phyloP scores from a whole-genome alignment of 1,140 invertebrate genomes.

The Heliconius nattereri region DNA sequence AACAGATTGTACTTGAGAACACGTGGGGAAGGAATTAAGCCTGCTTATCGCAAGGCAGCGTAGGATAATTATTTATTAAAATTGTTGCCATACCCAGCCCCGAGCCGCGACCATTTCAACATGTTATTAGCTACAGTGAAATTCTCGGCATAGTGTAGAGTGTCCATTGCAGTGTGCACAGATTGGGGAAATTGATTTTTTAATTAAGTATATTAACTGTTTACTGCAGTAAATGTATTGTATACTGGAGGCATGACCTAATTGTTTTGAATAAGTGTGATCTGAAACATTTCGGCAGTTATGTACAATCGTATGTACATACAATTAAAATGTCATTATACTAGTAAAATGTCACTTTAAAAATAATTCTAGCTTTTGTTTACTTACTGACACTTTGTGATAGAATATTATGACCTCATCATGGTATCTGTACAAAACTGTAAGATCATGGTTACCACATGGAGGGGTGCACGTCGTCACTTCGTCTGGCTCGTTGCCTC shows the following conservation, averaged over 20 bases:
- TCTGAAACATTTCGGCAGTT: too few species aligned
- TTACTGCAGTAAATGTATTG: not conserved
- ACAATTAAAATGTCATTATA: too few species aligned
- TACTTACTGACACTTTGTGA: not conserved
- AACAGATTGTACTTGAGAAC: slow-evolving; percentile 24
- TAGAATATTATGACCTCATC: not conserved
- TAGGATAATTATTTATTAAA: slow-evolving; percentile 75
- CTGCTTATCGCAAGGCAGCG: slow-evolving; percentile 54
- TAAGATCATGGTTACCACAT: slow-evolving; percentile 40
- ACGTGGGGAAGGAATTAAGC: slow-evolving; percentile 51
- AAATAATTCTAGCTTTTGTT: too few species aligned
- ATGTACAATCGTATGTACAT: too few species aligned
- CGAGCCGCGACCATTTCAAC: slow-evolving; percentile 49
- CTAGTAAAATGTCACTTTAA: too few species aligned
- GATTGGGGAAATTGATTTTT: slow-evolving; percentile 34
- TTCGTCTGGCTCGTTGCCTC: slow-evolving; percentile 49
- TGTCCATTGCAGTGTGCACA: slow-evolving; percentile 28
- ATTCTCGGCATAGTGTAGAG: slow-evolving; percentile 54
- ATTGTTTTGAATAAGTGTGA: too few species aligned
- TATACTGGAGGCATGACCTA: not conserved
- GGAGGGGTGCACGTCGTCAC: slow-evolving; percentile 38
- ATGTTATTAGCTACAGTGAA: slow-evolving; percentile 63
- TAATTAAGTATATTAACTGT: not conserved
- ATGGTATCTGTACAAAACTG: not conserved
- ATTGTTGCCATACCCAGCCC: slow-evolving; percentile 58